phyloP scores from a whole-genome alignment of 2,888 invertebrate genomes.

The Apodemia hepburni region DNA sequence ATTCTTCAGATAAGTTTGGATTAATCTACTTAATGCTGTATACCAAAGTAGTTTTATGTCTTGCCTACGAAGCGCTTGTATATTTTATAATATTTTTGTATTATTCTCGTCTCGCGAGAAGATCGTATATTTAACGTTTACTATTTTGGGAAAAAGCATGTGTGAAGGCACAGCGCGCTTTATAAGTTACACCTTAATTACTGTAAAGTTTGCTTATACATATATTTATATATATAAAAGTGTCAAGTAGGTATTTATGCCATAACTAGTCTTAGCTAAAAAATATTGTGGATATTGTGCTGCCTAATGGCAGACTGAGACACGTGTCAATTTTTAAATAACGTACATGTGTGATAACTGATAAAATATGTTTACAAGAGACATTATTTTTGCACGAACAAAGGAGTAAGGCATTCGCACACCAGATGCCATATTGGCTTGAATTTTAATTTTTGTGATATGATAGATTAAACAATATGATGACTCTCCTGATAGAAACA shows the following conservation, averaged over 20 bases:
- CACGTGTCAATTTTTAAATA: neutral
- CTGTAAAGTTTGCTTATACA: constrained; percentile 4
- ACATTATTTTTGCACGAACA: neutral
- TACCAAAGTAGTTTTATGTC: neutral
- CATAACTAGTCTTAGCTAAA: neutral
- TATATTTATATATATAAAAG: neutral
- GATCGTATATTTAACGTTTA: neutral
- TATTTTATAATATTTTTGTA: neutral
- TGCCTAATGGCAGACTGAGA: constrained; percentile 2
- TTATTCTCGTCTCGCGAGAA: neutral
- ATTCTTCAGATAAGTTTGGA: neutral
- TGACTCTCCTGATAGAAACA: too few species aligned
- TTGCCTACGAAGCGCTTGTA: neutral
- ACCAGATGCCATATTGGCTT: neutral
- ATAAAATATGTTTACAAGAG: neutral
- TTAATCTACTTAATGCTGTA: neutral
- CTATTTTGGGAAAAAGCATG: neutral
- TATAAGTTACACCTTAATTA: constrained; percentile 2
- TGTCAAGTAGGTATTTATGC: neutral
- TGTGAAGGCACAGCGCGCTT: neutral
- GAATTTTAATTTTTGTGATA: too few species aligned
- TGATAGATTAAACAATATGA: too few species aligned
- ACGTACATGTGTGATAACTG: neutral
- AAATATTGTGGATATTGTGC: neutral
- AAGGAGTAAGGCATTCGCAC: neutral